Evolutionary conservation across 2,797 vertebrate species (phyloP).

Genomic region (Urocyon cinereoargenteus): DNA sequence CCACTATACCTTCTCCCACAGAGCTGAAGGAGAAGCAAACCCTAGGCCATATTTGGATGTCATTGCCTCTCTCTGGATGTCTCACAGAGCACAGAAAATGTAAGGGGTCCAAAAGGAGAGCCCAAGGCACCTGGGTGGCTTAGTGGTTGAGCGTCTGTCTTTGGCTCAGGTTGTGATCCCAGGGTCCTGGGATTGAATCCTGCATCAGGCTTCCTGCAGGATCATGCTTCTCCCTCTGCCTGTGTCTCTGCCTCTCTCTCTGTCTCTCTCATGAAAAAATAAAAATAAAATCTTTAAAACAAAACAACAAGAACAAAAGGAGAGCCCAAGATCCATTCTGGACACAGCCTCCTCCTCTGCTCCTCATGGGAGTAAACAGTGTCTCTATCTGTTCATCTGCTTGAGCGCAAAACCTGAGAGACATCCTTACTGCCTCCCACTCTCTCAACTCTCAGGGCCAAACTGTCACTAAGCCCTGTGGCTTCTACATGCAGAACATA

Average conservation of each 20-base stretch:
- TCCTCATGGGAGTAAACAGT: not conserved
- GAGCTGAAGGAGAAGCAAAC: not conserved
- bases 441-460: not conserved
- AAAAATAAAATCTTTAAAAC: no score
- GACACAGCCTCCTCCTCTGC: not conserved
- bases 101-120: not conserved
- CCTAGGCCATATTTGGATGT: not conserved
- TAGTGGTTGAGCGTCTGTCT: no score
- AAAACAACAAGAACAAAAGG: not conserved
- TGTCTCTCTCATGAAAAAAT: no score
- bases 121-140: not conserved
- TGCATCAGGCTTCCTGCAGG: no score
- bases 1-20: not conserved
- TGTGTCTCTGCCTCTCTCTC: no score
- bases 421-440: not conserved
- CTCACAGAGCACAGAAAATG: not conserved
- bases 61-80: not conserved
- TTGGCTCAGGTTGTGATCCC: no score
- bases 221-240: no score
- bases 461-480: not conserved
- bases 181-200: no score
- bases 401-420: conserved; percentile 15
- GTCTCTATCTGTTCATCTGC: not conserved
- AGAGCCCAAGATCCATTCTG: not conserved
- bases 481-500: not conserved